Base-by-base conservation (phyloP, 2,888 invertebrate species). In the Subacronicta megacephala region DNA sequence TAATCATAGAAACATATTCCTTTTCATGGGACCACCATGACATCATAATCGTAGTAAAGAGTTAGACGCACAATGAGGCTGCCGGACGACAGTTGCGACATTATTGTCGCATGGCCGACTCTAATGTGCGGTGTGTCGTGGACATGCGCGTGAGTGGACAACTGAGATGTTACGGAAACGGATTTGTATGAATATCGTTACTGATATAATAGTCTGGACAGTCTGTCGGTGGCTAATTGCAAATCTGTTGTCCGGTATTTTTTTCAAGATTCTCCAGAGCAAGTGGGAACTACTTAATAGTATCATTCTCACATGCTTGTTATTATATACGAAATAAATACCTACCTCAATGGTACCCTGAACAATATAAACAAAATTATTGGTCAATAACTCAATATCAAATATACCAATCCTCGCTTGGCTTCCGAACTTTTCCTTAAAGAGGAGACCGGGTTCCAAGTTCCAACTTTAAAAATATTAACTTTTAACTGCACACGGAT, bases 81-180 rank as follows among this genome's bases (percentile, higher is more conserved):
- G 51, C 38, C 54, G 54, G 67, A 55, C 64, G 60, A 56, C 63
- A 75, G 72, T 75, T 67, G 67, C 53, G 67, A 75, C 67, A 52
- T 72, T 71, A 75, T 58, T 54, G 60, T 67, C 75, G 72, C 75
- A 41, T 61, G 72, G 51, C 33, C 47, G 58, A 42, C 16, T 58
- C 56, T 60, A 42, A 18, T 50, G 38, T 51, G 44, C 40, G 44
- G 43, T 49, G 35, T 53, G 52, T 42, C 49, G 52, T 35, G 75
- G 72, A 75, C 51, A 75, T 75, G 75, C 72, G 72, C 72, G 9
- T 60, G 72, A 75, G 56, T 75, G 57, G 42, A 41, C 38, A 7
- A 60, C 72, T 51, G 57, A 72, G 53, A 51, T 37, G 42, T 65
- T 57, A 53, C 57, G 72, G 72, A 74, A 62, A 57, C 45, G 37